Evolutionary conservation across 2,888 invertebrate genomes (phyloP), one percentile per base, ranked within the genome.

Genomic region (Lasioglossum villosulum): DNA sequence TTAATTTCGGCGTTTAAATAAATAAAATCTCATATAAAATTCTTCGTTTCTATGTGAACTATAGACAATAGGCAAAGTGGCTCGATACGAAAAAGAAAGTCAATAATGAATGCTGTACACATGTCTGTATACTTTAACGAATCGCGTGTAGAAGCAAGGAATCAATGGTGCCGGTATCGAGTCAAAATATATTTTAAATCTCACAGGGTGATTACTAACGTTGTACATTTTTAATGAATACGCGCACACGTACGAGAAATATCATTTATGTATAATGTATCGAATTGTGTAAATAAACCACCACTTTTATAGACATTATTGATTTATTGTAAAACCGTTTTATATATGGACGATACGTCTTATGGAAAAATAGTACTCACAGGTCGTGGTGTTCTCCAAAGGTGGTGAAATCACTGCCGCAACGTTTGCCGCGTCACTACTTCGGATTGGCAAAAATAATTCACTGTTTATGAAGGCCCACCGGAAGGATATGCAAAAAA

Each of bases 201-300:
- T 75, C 66, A 45, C 37, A 12, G 37, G 16, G 66, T 75, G 56
- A 75, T 84, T 75, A 76, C 76, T n/a, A 70, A n/a, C 66, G 16
- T 56, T 19, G 19, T 82, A 77, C 71, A 74, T 83, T 80, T 83
- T 75, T 68, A 78, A 75, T 68, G 52, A 74, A 80, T 59, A 73
- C 10, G n/a, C 19, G 48, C 5, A 39, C 66, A 78, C 59, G 37
- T 34, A 71, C 70, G 23, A 37, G 16, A n/a, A 27, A 42, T 48
- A 79, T 56, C 34, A 71, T 66, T 80, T 66, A 68, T 83, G 52
- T 83, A 86, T 23, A 56, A 72, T 84, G 16, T 30, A 77, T 39
- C 12, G 12, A 70, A 82, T 71, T 37, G 30, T 85, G 86, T 86
- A 86, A 86, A 87, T 87, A 86, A 86, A 87, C 48, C 34, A 59